A percentile compares a stretch with the other conserved stretches of the same genome.
Conservation (phyloP, 2,888 invertebrate species). For the Terebella lapidaria region DNA sequence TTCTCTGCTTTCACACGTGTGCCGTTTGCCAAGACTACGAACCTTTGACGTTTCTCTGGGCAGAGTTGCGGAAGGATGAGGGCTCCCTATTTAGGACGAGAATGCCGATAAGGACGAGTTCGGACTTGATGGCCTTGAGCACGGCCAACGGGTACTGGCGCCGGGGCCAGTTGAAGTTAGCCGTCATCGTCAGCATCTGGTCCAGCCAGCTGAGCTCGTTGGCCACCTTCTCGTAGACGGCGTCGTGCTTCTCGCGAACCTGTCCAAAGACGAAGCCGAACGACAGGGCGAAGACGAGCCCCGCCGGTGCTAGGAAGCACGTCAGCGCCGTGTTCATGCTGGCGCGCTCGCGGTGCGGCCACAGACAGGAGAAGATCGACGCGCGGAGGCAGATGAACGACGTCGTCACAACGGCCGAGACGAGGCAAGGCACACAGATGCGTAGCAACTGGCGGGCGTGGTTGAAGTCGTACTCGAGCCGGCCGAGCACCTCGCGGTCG, state of each 20-base stretch:
- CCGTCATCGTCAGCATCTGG: conserved; percentile 34
- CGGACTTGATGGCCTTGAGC: conserved; percentile 33
- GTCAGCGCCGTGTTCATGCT: conserved; percentile 19
- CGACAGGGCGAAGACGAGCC: conserved; percentile 37
- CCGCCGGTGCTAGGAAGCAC: conserved; percentile 32
- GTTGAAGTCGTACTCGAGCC: conserved; percentile 8
- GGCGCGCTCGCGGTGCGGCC: conserved; percentile 8
- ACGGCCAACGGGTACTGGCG: conserved; percentile 22
- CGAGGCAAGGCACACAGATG: conserved; percentile 14
- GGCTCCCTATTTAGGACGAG: conserved; percentile 27
- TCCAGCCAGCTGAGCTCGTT: conserved; percentile 36
- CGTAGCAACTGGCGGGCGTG: conserved; percentile 6
- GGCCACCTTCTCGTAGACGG: conserved; percentile 30
- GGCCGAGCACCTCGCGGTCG: conserved; percentile 9
- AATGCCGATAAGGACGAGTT: conserved; percentile 29
- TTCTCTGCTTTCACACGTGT: too few relatives aligned
- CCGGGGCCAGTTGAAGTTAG: conserved; percentile 26
- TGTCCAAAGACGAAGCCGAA: conserved; percentile 38
- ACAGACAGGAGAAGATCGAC: conserved; percentile 10
- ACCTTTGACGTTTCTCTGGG: conserved; percentile 31
- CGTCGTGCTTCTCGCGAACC: conserved; percentile 33
- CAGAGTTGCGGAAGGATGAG: conserved; percentile 21
- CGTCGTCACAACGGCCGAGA: conserved; percentile 8
- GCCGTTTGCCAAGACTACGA: too few relatives aligned
- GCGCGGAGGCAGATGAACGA: conserved; percentile 3